A percentile compares a stretch with the other conserved stretches of the same genome.
These are phyloP conservation scores for Eurytoma californica DNA, from an alignment of 2,888 invertebrate genomes.

Conservation along the genomic window DNA sequence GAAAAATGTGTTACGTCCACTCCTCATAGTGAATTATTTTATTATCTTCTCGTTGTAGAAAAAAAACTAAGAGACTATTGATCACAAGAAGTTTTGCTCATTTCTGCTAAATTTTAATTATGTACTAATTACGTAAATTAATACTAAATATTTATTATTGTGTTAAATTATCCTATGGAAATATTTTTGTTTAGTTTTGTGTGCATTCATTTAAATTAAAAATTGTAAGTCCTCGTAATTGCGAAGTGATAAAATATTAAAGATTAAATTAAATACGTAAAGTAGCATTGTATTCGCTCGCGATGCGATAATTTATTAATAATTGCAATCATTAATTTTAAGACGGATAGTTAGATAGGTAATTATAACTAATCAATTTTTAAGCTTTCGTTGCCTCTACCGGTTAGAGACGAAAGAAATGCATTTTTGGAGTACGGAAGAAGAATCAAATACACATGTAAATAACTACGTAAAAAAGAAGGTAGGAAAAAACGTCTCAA, in stretches of 20 bases:
- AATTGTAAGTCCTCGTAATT: background rate
- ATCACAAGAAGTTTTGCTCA: conserved; percentile 25
- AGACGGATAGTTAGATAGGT: conserved; percentile 19
- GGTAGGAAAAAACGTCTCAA: too few relatives aligned
- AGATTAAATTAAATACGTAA: background rate
- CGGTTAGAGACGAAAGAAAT: conserved; percentile 33
- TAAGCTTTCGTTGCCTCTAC: conserved; percentile 41
- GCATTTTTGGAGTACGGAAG: background rate
- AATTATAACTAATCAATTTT: conserved; percentile 20
- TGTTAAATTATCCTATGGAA: too few relatives aligned
- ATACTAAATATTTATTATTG: background rate
- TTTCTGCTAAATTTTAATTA: background rate
- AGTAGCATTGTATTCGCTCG: too few relatives aligned
- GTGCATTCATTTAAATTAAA: background rate
- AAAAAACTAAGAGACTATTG: background rate
- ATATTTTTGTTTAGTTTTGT: conserved; percentile 1
- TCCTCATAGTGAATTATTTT: background rate
- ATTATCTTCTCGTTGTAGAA: background rate
- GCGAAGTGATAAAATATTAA: background rate
- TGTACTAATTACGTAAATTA: background rate
- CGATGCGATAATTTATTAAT: too few relatives aligned
- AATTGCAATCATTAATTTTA: background rate
- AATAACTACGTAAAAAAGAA: background rate
- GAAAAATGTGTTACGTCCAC: background rate
- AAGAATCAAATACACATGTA: background rate